phyloP scores from a whole-genome alignment of 2,113 vertebrate species.

The Cephalopholis sonnerati region DNA sequence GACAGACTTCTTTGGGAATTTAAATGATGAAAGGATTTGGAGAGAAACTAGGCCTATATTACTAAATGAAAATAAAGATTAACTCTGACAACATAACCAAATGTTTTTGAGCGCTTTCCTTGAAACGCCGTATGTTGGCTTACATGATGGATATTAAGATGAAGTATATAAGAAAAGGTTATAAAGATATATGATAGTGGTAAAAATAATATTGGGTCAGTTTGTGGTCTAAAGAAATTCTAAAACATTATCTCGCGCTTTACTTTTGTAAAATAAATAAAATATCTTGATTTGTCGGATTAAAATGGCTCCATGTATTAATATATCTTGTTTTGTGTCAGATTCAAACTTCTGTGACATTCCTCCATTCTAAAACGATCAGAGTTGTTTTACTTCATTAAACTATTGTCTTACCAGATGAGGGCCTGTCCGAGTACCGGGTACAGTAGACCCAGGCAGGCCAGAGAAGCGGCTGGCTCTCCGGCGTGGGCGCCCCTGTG shows the following conservation, averaged over 20 bases:
- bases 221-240: neutral
- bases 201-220: neutral
- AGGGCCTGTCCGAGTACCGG: constrained; percentile 95
- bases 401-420: constrained; percentile 91
- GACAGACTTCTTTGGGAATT: neutral
- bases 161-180: neutral
- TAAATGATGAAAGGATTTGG: neutral
- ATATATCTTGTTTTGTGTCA: neutral
- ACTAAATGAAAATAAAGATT: neutral
- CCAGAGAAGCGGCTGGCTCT: constrained; percentile 91
- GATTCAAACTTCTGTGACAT: neutral
- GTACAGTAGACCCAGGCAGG: constrained; percentile 98
- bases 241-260: neutral
- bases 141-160: neutral
- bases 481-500: constrained; percentile 82
- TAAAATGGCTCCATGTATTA: neutral
- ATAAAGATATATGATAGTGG: neutral
- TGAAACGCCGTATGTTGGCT: neutral
- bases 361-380: neutral
- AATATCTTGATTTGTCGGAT: neutral
- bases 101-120: neutral
- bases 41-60: neutral
- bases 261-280: neutral
- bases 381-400: constrained; percentile 1
- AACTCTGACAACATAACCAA: neutral